These are phyloP conservation scores for Leptopilina clavipes DNA, from an alignment of 1,140 invertebrate species.

Conservation along the genomic window DNA sequence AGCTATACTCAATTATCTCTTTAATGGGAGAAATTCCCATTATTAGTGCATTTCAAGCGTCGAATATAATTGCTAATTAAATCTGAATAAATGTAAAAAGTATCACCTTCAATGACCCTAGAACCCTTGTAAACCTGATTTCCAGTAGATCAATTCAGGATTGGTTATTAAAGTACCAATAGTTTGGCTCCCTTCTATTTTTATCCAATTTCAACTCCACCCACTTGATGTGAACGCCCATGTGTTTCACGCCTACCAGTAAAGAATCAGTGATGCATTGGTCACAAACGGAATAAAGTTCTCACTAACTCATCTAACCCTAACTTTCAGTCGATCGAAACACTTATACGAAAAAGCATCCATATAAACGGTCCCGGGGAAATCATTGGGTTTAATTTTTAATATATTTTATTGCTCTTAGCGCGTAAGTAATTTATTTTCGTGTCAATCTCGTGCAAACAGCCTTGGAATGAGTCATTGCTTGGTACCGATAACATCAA, in stretches of 20 bases:
- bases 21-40: too few relatives aligned
- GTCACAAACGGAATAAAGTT: neutral
- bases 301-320: slow-evolving; percentile 37
- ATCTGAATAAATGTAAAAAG: neutral
- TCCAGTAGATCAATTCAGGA: slow-evolving; percentile 22
- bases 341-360: slow-evolving; percentile 30
- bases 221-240: neutral
- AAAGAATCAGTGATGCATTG: slow-evolving; percentile 30
- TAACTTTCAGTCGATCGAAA: slow-evolving; percentile 45
- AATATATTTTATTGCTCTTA: neutral
- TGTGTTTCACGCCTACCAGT: slow-evolving; percentile 30
- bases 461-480: neutral
- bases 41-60: too few relatives aligned
- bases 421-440: neutral
- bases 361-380: neutral
- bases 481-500: too few relatives aligned
- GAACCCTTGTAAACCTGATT: slow-evolving; percentile 28
- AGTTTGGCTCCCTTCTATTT: neutral
- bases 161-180: slow-evolving; percentile 23
- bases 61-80: slow-evolving; percentile 1
- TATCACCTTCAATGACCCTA: slow-evolving; percentile 28
- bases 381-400: slow-evolving; percentile 22
- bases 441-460: neutral
- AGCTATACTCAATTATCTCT: too few relatives aligned
- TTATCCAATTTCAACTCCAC: slow-evolving; percentile 20